Conservation (phyloP, 35 echinoderm and acorn worm genomes). For the Ophioderma brevispina region DNA sequence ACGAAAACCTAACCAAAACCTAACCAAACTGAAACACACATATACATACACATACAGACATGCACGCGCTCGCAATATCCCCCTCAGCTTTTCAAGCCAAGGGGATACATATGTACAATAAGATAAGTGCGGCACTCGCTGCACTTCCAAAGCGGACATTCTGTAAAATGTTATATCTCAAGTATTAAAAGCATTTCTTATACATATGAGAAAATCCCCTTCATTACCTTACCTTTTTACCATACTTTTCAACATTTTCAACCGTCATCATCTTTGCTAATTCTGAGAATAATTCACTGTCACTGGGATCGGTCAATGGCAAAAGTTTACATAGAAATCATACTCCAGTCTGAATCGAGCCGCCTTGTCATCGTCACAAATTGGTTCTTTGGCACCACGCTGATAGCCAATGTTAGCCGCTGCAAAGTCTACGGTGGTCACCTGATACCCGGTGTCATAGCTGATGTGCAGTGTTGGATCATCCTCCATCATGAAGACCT, state of each 20-base stretch:
- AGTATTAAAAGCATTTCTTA: too few relatives aligned
- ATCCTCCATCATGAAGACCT: conserved; percentile 45
- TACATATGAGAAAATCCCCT: too few relatives aligned
- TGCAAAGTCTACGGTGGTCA: conserved; percentile 56
- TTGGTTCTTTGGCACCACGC: neutral
- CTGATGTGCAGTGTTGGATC: conserved; percentile 60
- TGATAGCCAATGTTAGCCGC: conserved; percentile 23
- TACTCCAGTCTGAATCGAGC: conserved; percentile 13
- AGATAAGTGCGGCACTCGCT: too few relatives aligned
- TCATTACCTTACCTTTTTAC: conserved; percentile 66
- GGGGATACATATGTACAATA: too few relatives aligned
- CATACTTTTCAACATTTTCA: conserved; percentile 40
- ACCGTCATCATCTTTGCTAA: conserved; percentile 42
- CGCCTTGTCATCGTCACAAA: neutral
- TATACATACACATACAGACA: too few relatives aligned
- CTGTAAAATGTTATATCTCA: too few relatives aligned
- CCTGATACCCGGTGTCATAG: conserved; percentile 5
- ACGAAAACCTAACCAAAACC: too few relatives aligned
- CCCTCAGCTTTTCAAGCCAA: too few relatives aligned
- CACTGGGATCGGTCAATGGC: neutral
- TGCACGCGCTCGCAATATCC: too few relatives aligned
- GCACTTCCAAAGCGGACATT: too few relatives aligned
- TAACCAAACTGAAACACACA: too few relatives aligned
- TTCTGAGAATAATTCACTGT: conserved; percentile 17
- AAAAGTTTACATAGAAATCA: conserved; percentile 43